Conservation (phyloP, 2,888 invertebrate genomes). For the Rhorus exstirpatorius region DNA sequence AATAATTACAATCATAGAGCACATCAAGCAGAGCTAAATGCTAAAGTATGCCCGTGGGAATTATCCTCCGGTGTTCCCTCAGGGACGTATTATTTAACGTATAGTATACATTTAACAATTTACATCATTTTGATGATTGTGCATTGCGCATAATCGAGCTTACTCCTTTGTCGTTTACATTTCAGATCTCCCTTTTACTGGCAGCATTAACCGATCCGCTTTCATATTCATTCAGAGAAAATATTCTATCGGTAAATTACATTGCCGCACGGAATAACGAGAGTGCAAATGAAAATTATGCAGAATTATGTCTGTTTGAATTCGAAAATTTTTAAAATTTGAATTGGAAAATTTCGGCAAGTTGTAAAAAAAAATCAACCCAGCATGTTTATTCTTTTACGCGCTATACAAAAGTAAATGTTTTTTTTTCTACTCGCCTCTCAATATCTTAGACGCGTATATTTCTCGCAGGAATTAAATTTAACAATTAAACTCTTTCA, state of each 20-base stretch:
- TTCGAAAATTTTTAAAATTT: no score
- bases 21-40: conserved; percentile 10
- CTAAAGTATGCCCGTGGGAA: conserved; percentile 13
- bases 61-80: not conserved
- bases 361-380: no score
- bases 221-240: not conserved
- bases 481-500: no score
- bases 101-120: no score
- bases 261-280: not conserved
- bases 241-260: not conserved
- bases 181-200: not conserved
- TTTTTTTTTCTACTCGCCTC: no score
- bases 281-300: not conserved
- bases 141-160: conserved; percentile 19
- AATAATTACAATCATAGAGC: conserved; percentile 29
- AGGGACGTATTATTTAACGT: conserved; percentile 1
- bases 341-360: no score
- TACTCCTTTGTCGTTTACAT: not conserved
- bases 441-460: no score
- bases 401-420: no score
- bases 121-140: conserved; percentile 20
- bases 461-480: no score
- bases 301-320: not conserved
- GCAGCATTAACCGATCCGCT: not conserved
- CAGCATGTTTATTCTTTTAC: no score